Base-by-base conservation (phyloP, 2,797 vertebrate genomes). In the Novumbra hubbsi region DNA sequence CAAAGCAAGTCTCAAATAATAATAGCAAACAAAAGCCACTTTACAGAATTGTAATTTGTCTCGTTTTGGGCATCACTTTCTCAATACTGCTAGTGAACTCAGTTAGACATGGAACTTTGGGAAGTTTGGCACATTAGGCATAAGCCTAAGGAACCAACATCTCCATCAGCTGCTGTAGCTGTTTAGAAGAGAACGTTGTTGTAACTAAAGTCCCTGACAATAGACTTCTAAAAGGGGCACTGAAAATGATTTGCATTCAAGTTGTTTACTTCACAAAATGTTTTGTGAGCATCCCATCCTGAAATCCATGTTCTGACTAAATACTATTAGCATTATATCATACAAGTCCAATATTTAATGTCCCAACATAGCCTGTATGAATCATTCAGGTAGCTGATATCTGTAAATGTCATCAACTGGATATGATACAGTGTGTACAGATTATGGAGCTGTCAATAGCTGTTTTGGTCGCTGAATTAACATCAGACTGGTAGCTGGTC, bases 21-120 rank as follows among this genome's bases (percentile, higher is more conserved):
- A 92, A 91, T 86, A 84, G 78, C 85, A 88, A 90, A 89, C 88
- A 89, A 90, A 91, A 92, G 85, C 83, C 30, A 84, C 80, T 85
- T 86, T 71, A 87, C 89, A 86, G 90, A 90, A 89, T 86, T 83
- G 84, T 84, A 91, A 92, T 86, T 88, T 85, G 81, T 83, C 75
- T 83, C 83, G 87, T 90, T 92, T 85, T 76, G 73, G 73, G 30
- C 75, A 5, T 30, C 60, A 1, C 79, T 30, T 3, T 72, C 77
- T 86, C 21, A 2, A 75, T 81, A 85, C 79, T 34, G 76, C 78
- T 2, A 63, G 50, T 74, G 73, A 72, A 74, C 78, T 77, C 79
- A 74, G 41, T 80, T 80, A 77, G 80, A 80, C 38, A 80, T 80
- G 77, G 80, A 80, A 73, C 73, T 49, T 24, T 4, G 16, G 14